Conservation (phyloP, 2,888 invertebrate genomes). For the Chamaedrilus cognettii region DNA sequence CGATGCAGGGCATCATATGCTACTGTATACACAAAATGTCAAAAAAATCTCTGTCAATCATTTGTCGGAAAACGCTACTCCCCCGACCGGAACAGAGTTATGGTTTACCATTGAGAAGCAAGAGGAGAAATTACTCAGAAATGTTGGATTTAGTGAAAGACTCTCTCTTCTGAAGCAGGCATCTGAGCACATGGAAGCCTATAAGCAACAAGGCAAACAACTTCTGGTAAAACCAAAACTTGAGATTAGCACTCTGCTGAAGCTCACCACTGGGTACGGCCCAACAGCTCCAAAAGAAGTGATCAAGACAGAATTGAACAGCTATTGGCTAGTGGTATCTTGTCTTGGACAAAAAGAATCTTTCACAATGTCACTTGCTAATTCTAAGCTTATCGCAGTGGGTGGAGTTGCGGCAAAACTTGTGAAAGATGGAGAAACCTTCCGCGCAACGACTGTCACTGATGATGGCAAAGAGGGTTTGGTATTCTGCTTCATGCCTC, state of each 20-base stretch:
- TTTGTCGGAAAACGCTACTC: slow-evolving; percentile 30
- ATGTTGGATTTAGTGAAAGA: neutral
- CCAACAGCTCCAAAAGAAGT: neutral
- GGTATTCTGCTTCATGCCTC: slow-evolving; percentile 51
- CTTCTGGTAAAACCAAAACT: slow-evolving; percentile 6
- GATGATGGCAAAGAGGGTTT: slow-evolving; percentile 12
- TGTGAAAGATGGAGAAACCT: slow-evolving; percentile 3
- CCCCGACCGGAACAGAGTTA: slow-evolving; percentile 13
- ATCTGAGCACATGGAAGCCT: neutral
- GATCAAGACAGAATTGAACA: neutral
- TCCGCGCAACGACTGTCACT: slow-evolving; percentile 2
- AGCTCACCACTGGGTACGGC: neutral
- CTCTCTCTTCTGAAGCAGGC: neutral
- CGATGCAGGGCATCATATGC: slow-evolving; percentile 44
- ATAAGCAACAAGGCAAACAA: too few species aligned
- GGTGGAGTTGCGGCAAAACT: slow-evolving; percentile 46
- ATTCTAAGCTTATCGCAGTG: slow-evolving; percentile 42
- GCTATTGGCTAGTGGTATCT: slow-evolving; percentile 33
- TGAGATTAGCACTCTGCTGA: slow-evolving; percentile 5
- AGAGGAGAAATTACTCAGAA: slow-evolving; percentile 30
- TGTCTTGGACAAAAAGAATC: slow-evolving; percentile 33
- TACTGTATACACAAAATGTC: slow-evolving; percentile 55
- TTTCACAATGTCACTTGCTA: too few species aligned
- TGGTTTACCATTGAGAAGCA: slow-evolving; percentile 33
- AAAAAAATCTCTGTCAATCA: slow-evolving; percentile 43